These are phyloP conservation scores for Drosophila melanogaster DNA, from an alignment of 1,140 invertebrate genomes.

Conservation along the genomic window DNA sequence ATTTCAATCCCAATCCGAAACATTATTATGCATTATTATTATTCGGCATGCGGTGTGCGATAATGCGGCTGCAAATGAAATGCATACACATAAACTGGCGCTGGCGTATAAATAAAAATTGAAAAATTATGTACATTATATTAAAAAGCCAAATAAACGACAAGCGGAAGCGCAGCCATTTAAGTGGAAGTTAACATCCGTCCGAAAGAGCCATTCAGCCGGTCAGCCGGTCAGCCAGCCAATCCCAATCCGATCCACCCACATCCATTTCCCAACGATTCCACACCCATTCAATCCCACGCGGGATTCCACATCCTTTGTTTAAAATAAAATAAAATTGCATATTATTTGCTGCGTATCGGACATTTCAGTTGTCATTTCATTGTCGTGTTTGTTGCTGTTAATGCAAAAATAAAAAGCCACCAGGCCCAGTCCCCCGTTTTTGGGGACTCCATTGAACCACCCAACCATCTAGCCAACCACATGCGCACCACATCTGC, in stretches of 20 bases:
- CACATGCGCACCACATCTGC: slow-evolving; percentile 18
- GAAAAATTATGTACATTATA: slow-evolving; percentile 83
- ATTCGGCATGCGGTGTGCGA: slow-evolving; percentile 42
- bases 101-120: slow-evolving; percentile 76
- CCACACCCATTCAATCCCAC: not conserved
- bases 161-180: slow-evolving; percentile 83
- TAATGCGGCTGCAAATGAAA: slow-evolving; percentile 76
- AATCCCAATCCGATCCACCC: not conserved
- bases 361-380: slow-evolving; percentile 84
- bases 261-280: not conserved
- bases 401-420: slow-evolving; percentile 82
- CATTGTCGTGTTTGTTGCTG: slow-evolving; percentile 82
- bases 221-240: not conserved
- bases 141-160: slow-evolving; percentile 82
- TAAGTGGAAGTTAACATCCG: slow-evolving; percentile 84
- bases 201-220: slow-evolving; percentile 64
- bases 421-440: slow-evolving; percentile 21
- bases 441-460: not conserved
- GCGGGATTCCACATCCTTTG: slow-evolving; percentile 8
- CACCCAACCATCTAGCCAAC: slow-evolving; percentile 25
- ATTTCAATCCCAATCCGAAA: slow-evolving; percentile 8
- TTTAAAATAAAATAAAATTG: slow-evolving; percentile 81
- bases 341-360: slow-evolving; percentile 83
- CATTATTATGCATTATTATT: slow-evolving; percentile 75
- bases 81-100: slow-evolving; percentile 64